These are phyloP conservation scores for Laterallus jamaicensis DNA, from an alignment of 2,113 vertebrate species.

Conservation along the genomic window DNA sequence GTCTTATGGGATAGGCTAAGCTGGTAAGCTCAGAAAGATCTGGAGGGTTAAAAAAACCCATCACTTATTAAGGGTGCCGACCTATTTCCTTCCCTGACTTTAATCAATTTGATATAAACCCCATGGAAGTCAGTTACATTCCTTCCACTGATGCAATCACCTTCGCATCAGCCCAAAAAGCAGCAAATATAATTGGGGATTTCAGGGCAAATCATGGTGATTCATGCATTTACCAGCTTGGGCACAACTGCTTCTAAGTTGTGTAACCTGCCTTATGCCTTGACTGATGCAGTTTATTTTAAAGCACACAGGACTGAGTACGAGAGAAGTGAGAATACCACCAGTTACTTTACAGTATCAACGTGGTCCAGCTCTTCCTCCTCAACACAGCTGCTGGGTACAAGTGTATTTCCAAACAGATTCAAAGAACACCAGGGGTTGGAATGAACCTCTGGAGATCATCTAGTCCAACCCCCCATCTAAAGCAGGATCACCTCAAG, in stretches of 20 bases:
- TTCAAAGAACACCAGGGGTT: too few relatives aligned
- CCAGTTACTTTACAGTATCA: not conserved
- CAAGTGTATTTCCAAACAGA: not conserved
- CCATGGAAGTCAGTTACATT: not conserved
- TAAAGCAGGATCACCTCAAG: too few relatives aligned
- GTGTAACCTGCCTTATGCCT: not conserved
- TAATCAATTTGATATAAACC: not conserved
- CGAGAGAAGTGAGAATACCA: not conserved
- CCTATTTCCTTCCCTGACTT: slow-evolving; percentile 1
- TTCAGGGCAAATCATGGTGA: not conserved
- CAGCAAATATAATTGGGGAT: not conserved
- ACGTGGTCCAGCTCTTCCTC: not conserved
- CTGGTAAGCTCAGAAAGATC: slow-evolving; percentile 4
- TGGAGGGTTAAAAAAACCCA: not conserved
- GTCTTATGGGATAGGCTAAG: slow-evolving; percentile 39
- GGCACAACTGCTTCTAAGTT: not conserved
- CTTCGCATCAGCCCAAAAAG: not conserved
- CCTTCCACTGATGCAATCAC: not conserved
- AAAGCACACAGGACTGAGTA: not conserved
- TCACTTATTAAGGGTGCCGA: not conserved
- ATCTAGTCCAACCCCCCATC: too few relatives aligned
- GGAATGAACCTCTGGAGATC: too few relatives aligned
- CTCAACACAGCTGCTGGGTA: not conserved
- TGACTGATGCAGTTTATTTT: not conserved
- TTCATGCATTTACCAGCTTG: not conserved